phyloP scores from a whole-genome alignment of 2,888 invertebrate species.

The Cheilosia vulpina region DNA sequence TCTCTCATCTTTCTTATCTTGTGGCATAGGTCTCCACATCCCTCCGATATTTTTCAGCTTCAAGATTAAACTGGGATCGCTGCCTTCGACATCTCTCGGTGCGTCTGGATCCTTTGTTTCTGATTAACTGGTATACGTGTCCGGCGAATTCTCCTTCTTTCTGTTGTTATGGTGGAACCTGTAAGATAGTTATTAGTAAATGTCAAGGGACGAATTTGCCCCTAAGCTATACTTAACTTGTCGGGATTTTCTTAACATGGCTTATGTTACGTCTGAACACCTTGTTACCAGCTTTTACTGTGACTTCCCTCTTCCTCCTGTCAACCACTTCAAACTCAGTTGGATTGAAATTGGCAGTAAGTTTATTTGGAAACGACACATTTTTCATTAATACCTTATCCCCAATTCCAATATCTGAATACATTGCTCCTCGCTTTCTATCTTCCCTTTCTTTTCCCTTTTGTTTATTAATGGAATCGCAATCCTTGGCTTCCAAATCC shows the following conservation, averaged over 20 bases:
- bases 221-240: not conserved
- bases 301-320: slow-evolving; percentile 45
- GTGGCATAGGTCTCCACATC: too few relatives aligned
- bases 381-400: slow-evolving; percentile 34
- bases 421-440: too few relatives aligned
- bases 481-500: slow-evolving; percentile 17
- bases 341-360: slow-evolving; percentile 52
- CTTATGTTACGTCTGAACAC: slow-evolving; percentile 45
- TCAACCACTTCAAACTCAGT: slow-evolving; percentile 46
- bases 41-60: too few relatives aligned
- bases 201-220: too few relatives aligned
- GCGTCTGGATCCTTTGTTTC: too few relatives aligned
- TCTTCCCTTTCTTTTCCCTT: not conserved
- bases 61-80: too few relatives aligned
- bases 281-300: not conserved
- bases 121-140: too few relatives aligned
- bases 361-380: slow-evolving; percentile 46
- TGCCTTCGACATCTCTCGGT: too few relatives aligned
- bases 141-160: too few relatives aligned
- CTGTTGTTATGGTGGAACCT: too few relatives aligned
- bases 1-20: too few relatives aligned
- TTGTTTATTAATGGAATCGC: not conserved
- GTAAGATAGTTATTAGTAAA: too few relatives aligned
- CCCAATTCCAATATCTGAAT: not conserved
- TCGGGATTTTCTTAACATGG: slow-evolving; percentile 52